Evolutionary conservation across 2,888 invertebrate genomes (phyloP).

Genomic region (Microctonus aethiopoides): DNA sequence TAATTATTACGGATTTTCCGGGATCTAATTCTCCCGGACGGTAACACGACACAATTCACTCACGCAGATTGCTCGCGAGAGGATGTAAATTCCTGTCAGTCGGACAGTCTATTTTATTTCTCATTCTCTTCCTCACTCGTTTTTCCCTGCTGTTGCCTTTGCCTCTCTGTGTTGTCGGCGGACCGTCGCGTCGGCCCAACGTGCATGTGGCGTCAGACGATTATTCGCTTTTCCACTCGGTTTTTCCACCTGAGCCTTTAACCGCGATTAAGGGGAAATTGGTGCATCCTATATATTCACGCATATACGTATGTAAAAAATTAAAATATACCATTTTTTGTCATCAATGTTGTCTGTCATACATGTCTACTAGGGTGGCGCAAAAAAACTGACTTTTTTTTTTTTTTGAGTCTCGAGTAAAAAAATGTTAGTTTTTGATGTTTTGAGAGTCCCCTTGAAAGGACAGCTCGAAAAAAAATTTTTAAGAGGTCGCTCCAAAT

Average conservation of each 20-base stretch:
- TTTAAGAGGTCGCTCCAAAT: no score
- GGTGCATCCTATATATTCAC: background rate
- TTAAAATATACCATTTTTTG: no score
- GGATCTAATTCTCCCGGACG: slow-evolving; percentile 65
- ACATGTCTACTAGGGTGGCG: no score
- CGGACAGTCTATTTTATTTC: slow-evolving; percentile 62
- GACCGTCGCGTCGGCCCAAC: slow-evolving; percentile 28
- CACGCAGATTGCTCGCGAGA: slow-evolving; percentile 65
- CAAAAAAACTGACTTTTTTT: no score
- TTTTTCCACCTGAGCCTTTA: slow-evolving; percentile 51
- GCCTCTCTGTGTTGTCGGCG: no score
- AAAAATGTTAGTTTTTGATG: no score
- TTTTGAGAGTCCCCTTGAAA: no score
- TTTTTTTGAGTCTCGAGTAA: no score
- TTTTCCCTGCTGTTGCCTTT: slow-evolving; percentile 8
- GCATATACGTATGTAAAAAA: background rate
- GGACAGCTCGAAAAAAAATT: no score
- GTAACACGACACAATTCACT: slow-evolving; percentile 66
- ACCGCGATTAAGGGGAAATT: slow-evolving; percentile 40
- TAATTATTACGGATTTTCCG: slow-evolving; percentile 67
- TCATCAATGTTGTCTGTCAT: no score
- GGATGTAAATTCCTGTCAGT: slow-evolving; percentile 66
- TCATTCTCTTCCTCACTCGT: slow-evolving; percentile 42
- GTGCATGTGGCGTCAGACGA: slow-evolving; percentile 54
- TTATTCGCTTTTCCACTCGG: slow-evolving; percentile 60